Base-by-base conservation (phyloP, 2,888 invertebrate species). In the Sesia apiformis region DNA sequence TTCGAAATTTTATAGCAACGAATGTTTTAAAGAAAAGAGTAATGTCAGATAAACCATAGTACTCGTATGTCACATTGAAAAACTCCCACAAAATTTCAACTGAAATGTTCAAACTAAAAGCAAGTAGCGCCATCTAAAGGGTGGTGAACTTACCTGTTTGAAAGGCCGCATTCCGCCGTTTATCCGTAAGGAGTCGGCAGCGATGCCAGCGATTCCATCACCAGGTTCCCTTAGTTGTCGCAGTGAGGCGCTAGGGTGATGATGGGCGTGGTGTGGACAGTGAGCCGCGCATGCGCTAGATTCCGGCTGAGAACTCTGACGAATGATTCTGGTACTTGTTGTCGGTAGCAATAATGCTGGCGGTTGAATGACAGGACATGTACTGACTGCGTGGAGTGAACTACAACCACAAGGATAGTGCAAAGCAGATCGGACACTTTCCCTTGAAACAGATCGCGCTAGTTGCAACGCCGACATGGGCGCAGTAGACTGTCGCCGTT, bases 121-220 rank as follows among this genome's bases (percentile, higher is more conserved):
- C 58, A 60, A 65, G 63, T 70, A 68, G 69, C 81, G 85, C 85
- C 86, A 86, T 76, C 89, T 87, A 78, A 57, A 59, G 66, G 67
- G 56, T 61, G 56, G 53, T 53, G 53, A 62, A 76, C 90, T 86
- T 92, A 97, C 97, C 94, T 98, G 97, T 88, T 96, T 97, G 90
- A 98, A 98, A 78, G 97, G 97, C 68, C 97, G 93, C 92, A 98
- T 96, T 72, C 97, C 98, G 62, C 98, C 98, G 90, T 98, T 98
- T 88, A 98, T 97, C 73, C 98, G 92, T 68, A 98, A 92, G 57
- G 97, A 97, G 88, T 98, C 98, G 53, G 97, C 97, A 38, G 98
- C 98, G 72, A 98, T 98, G 76, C 97, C 97, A 52, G 97, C 97
- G 62, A 98, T 96, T 63, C 96, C 96, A 76, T 96, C 96, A 60